Evolutionary conservation across 2,888 invertebrate species (phyloP).

Genomic region (Smittia aterrima): DNA sequence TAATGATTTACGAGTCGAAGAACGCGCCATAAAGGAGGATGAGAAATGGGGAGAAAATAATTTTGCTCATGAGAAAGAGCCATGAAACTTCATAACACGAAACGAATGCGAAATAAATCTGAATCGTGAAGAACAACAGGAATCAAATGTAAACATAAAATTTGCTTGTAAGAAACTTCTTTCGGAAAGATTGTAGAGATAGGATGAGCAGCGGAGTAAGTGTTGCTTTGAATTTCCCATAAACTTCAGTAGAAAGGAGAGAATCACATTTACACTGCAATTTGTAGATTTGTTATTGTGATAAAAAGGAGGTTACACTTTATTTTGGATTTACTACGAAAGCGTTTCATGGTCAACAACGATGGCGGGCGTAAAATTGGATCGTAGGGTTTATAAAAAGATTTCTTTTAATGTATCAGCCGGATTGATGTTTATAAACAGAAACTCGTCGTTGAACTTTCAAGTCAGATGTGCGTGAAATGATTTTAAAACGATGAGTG

Average conservation of each 20-base stretch:
- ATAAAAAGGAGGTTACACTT: conserved; percentile 8
- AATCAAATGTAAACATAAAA: conserved; percentile 23
- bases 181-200: neutral
- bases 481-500: neutral
- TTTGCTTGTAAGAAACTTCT: neutral
- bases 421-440: conserved; percentile 11
- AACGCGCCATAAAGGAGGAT: neutral
- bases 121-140: neutral
- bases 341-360: neutral
- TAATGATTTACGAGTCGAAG: neutral
- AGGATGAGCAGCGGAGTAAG: neutral
- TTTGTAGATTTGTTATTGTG: neutral
- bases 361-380: neutral
- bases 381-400: neutral
- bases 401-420: conserved; percentile 25
- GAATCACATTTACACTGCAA: neutral
- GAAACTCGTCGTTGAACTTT: neutral
- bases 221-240: neutral
- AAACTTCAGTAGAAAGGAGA: neutral
- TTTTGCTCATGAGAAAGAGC: neutral
- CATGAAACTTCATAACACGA: neutral
- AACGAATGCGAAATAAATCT: conserved; percentile 23
- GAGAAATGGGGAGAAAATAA: neutral
- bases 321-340: neutral
- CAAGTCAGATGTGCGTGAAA: conserved; percentile 4